Evolutionary conservation across 2,797 vertebrate genomes (phyloP), one percentile per base, ranked within the genome.

Genomic region (Microtus californicus): DNA sequence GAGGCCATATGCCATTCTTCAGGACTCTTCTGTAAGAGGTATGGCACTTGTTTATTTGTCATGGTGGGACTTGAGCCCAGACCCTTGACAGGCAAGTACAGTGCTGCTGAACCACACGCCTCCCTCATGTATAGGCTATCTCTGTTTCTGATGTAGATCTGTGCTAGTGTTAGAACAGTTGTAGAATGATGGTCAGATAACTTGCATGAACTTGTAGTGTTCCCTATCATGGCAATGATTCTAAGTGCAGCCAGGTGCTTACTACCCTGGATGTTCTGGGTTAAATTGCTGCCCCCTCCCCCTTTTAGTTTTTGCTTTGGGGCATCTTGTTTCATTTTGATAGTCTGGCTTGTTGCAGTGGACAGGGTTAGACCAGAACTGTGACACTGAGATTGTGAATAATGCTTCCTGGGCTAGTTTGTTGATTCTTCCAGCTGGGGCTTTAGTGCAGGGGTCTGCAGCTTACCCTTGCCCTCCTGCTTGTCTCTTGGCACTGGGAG

Each of bases 241-340:
- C 10, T 61, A 4, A 37, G 5, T 56, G 80, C 37, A 59, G 8
- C 77, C 31, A 56, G 54, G 0, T n/a, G 13, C 34, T 89, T 43
- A 34, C 1, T 13, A 11, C 11, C 43, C 19, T 56, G 17, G 9
- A 63, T 56, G 21, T 6, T 29, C 80, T 48, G 61, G 89, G 31
- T 80, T 54, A 80, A 21, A 37, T 65, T 80, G 61, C n/a, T 74
- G 23, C 45, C 54, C 54, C 17, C 86, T 4, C 5, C 17, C 17
- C 5, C 19, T 45, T 74, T 86, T 76, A 83, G 63, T 59, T 92
- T 95, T 87, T 92, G 6, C 63, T 56, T 87, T 48, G 71, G 37
- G 37, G 37, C 23, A 14, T 45, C 34, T 31, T 92, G 43, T 74
- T 92, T 95, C 40, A 80, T 89, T 89, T 87, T 93, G 80, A 77